Evolutionary conservation across 1,140 invertebrate species (phyloP), one percentile per base, ranked within the genome.

Genomic region (Drosophila suzukii): DNA sequence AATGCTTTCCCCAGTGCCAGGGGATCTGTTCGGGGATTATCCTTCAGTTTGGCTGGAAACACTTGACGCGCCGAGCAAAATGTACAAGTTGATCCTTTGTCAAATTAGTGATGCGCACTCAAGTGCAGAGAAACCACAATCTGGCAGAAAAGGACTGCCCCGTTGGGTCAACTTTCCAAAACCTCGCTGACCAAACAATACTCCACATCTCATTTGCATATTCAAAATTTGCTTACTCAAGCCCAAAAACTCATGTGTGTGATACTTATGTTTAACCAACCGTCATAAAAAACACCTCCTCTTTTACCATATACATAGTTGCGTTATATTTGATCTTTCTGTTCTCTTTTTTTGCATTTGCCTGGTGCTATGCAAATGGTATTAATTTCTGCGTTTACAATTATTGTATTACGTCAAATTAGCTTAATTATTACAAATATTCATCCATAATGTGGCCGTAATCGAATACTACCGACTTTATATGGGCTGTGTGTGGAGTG

Each of bases 361-460:
- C 44, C 47, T 41, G 51, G 11, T 20, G 34, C 44, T 58, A 32
- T 68, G 67, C 51, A 57, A 56, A 57, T 57, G 34, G 20, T 32
- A 36, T 66, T 54, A 30, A 71, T 49, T 62, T 75, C 67, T 72
- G 41, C 76, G 78, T 84, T 78, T 84, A 90, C 76, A 84, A 70
- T 89, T 89, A 89, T 89, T 89, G 84, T 90, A 78, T 90, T 81
- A 59, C 82, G 84, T 89, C 84, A 81, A 90, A 89, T 81, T 89
- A 89, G 73, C 85, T 89, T 89, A 89, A 84, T 84, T 75, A 72
- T 83, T 84, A 78, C 68, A 81, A 77, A 77, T 77, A 81, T 59
- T 47, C 49, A 34, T 41, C 47, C 38, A 54, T 73, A 74, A 72
- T 61, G 49, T 51, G 55, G 43, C 39, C 59, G 38, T 44, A 73